phyloP scores from a whole-genome alignment of 2,113 vertebrate species.

The Alligator sinensis region DNA sequence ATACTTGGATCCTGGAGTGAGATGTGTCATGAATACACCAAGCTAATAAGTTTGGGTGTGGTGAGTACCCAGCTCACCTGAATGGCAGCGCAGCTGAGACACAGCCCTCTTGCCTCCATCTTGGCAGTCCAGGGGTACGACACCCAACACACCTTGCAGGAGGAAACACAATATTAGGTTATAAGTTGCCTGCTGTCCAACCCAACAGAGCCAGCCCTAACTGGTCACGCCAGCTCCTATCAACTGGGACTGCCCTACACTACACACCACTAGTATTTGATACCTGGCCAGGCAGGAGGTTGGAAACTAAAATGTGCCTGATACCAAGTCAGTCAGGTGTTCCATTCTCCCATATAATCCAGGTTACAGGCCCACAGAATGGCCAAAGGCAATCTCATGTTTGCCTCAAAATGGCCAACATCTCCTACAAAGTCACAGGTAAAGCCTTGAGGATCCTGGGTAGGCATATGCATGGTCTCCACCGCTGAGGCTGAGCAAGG shows the following conservation, averaged over 20 bases:
- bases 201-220: not conserved
- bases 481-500: not conserved
- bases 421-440: not conserved
- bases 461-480: not conserved
- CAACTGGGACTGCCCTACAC: not conserved
- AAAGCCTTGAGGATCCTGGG: not conserved
- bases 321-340: not conserved
- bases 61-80: slow-evolving; percentile 80
- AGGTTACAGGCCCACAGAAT: not conserved
- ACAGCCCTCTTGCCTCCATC: slow-evolving; percentile 82
- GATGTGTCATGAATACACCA: accelerated
- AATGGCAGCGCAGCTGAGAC: slow-evolving; percentile 89
- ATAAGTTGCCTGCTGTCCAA: not conserved
- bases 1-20: not conserved
- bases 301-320: not conserved
- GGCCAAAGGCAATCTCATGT: not conserved
- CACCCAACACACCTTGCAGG: slow-evolving; percentile 85
- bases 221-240: not conserved
- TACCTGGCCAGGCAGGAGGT: not conserved
- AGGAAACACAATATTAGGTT: not conserved
- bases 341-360: not conserved
- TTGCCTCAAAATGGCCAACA: not conserved
- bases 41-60: accelerated
- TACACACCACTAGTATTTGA: not conserved
- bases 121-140: slow-evolving; percentile 83